A percentile compares a stretch with the other conserved stretches of the same genome.
These are phyloP conservation scores for Notothenia rossii DNA, from an alignment of 2,113 vertebrate genomes.

Conservation along the genomic window DNA sequence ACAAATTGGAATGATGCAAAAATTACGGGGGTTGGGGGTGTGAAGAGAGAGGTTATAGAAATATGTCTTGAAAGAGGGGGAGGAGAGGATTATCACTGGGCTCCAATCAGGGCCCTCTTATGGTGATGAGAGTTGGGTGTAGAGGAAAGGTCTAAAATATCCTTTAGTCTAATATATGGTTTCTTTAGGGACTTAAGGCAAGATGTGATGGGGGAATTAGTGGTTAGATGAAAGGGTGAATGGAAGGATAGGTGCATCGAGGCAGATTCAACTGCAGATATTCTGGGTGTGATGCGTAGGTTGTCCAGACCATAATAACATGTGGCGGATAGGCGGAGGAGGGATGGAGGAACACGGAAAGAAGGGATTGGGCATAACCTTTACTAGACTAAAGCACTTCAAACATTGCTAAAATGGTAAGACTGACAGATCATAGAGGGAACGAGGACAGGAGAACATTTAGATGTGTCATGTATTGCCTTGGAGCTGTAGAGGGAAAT, in stretches of 20 bases:
- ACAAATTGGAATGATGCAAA: slow-evolving; percentile 65
- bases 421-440: neutral
- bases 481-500: neutral
- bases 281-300: slow-evolving; percentile 6
- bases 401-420: slow-evolving; percentile 5
- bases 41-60: slow-evolving; percentile 13
- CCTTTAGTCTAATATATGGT: slow-evolving; percentile 48
- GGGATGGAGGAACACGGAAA: neutral
- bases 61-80: slow-evolving; percentile 10
- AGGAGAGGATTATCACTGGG: slow-evolving; percentile 47
- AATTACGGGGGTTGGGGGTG: slow-evolving; percentile 24
- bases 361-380: slow-evolving; percentile 8
- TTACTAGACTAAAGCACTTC: slow-evolving; percentile 26
- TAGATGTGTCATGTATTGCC: neutral
- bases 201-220: slow-evolving; percentile 31
- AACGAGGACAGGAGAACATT: neutral
- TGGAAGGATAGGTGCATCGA: neutral
- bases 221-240: slow-evolving; percentile 39
- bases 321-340: neutral
- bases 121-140: slow-evolving; percentile 42
- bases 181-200: slow-evolving; percentile 47
- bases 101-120: slow-evolving; percentile 63
- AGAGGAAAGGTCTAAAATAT: slow-evolving; percentile 53
- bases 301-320: slow-evolving; percentile 32
- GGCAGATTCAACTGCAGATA: slow-evolving; percentile 35